phyloP scores from a whole-genome alignment of 2,113 vertebrate species.

The Neodon shergylaensis region DNA sequence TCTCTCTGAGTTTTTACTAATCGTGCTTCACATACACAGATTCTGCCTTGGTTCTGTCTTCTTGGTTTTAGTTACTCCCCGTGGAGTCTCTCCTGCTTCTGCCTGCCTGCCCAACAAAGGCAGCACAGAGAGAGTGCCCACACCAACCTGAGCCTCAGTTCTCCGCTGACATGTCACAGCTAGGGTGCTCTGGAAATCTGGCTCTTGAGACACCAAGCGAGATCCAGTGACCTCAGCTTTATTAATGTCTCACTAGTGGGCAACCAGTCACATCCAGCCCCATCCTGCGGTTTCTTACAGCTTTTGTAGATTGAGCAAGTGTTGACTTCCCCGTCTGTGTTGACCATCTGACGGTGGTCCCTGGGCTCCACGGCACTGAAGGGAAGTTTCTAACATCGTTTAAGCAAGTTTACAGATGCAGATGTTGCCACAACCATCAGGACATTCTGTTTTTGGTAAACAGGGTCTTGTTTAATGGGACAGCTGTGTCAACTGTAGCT shows the following conservation, averaged over 20 bases:
- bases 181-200: not conserved
- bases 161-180: no score
- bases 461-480: not conserved
- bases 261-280: not conserved
- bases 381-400: not conserved
- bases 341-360: not conserved
- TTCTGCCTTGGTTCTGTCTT: not conserved
- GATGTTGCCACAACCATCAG: not conserved
- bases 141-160: fast-evolving
- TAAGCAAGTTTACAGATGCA: not conserved
- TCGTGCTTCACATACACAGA: fast-evolving
- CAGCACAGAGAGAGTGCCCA: not conserved
- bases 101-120: fast-evolving
- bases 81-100: not conserved
- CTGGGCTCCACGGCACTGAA: not conserved
- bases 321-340: not conserved
- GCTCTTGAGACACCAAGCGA: not conserved
- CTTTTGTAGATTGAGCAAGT: not conserved
- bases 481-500: not conserved
- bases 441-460: not conserved
- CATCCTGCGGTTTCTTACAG: not conserved
- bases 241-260: not conserved
- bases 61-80: not conserved
- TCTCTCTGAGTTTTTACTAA: no score
- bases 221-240: not conserved